Evolutionary conservation across 2,888 invertebrate species (phyloP), one percentile per base, ranked within the genome.

Genomic region (Xanthorhoe designata): DNA sequence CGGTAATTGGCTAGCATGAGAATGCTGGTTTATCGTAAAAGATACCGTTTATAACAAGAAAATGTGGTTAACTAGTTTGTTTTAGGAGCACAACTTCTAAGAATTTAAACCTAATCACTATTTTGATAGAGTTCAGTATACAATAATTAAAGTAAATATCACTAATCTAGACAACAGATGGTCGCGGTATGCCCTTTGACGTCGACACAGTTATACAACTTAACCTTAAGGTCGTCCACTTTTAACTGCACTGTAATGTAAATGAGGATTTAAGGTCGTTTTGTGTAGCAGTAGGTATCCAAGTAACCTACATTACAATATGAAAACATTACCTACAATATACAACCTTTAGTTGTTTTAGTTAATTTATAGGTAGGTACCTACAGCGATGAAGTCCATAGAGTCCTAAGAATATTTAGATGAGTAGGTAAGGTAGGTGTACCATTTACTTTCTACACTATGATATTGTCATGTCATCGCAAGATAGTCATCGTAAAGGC

Each of bases 111-210:
- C 18, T 38, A 38, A 19, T 2, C 1, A 1, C n/a, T 38, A 19
- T 19, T 8, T 3, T 0, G 17, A 51, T 59, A 51, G n/a, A 59
- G 58, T 51, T 59, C 50, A 59, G 50, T 49, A 19, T 59, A 18
- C 13, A n/a, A 49, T 35, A 35, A 58, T 58, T 50, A 18, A 17
- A 18, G 55, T 35, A 49, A n/a, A 24, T 52, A 52, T 51, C 32
- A 42, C 59, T 59, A 61, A 68, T 64, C 51, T 64, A 64, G 53
- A 52, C 53, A 57, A 61, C 73, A 73, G 71, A 73, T 73, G 71
- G 73, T 69, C 66, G n/a, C n/a, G 53, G 53, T 29, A 47, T 71
- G 73, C 64, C 72, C 69, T 69, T 71, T 71, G 55, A 61, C 50
- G 66, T 60, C 61, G 69, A 60, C 71, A 69, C 64, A 69, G 68